phyloP scores from a whole-genome alignment of 1,140 invertebrate species.

The Scaptomyza hsui region DNA sequence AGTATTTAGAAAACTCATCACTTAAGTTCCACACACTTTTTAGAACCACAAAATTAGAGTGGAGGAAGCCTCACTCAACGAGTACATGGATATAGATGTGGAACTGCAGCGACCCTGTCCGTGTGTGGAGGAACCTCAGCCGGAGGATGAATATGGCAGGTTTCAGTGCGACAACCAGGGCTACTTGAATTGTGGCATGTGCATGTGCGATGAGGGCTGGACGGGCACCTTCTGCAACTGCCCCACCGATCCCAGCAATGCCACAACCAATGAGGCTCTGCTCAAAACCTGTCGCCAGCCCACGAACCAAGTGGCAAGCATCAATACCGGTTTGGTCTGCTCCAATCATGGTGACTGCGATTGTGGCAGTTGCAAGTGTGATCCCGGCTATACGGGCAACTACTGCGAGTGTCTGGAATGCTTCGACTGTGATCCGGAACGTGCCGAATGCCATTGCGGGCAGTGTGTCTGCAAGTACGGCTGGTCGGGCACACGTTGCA shows the following conservation, averaged over 20 bases:
- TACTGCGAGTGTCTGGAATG: conserved; percentile 86
- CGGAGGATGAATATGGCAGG: conserved; percentile 47
- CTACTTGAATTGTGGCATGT: conserved; percentile 85
- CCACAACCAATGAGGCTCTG: conserved; percentile 83
- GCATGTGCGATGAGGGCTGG: conserved; percentile 86
- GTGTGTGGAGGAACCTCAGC: conserved; percentile 53
- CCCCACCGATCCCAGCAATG: conserved; percentile 80
- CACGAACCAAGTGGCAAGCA: conserved; percentile 65
- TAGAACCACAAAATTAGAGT: conserved; percentile 69
- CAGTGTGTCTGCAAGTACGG: conserved; percentile 89
- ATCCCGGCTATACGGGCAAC: conserved; percentile 84
- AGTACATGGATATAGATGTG: conserved; percentile 78
- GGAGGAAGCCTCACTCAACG: conserved; percentile 79
- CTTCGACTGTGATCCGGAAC: conserved; percentile 84
- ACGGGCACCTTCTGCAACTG: conserved; percentile 85
- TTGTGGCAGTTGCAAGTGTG: conserved; percentile 85
- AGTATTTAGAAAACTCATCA: background rate
- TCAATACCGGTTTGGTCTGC: conserved; percentile 35
- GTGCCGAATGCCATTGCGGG: conserved; percentile 90
- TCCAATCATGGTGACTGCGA: conserved; percentile 85
- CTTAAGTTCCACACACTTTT: background rate
- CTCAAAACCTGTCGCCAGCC: conserved; percentile 76
- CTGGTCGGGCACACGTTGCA: conserved; percentile 85
- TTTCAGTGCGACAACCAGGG: conserved; percentile 81
- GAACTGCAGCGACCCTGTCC: conserved; percentile 78